Evolutionary conservation across 2,113 vertebrate genomes (phyloP).

Genomic region (Esox niger): DNA sequence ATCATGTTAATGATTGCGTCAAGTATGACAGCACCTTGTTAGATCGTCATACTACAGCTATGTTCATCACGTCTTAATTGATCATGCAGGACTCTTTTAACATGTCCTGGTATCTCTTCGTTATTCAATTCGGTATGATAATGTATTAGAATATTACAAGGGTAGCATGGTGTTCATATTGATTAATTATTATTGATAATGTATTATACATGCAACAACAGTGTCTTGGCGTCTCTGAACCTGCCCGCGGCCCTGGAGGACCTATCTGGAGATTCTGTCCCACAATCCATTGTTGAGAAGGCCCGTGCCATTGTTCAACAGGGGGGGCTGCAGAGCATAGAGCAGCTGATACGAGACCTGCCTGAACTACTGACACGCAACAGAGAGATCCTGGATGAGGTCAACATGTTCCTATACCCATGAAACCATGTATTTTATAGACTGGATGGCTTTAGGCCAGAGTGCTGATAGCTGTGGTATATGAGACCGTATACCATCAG

Average conservation of each 20-base stretch:
- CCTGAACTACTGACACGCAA: constrained; percentile 94
- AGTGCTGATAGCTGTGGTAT: too few relatives aligned
- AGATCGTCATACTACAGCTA: background rate
- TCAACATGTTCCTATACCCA: constrained; percentile 34
- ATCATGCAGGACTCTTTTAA: too few relatives aligned
- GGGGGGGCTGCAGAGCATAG: constrained; percentile 91
- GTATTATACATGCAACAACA: constrained; percentile 40
- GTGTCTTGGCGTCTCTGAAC: constrained; percentile 94
- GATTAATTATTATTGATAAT: background rate
- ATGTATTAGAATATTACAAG: too few relatives aligned
- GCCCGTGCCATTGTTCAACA: constrained; percentile 84
- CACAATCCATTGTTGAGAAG: constrained; percentile 93
- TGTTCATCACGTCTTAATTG: too few relatives aligned
- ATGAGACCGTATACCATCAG: too few relatives aligned
- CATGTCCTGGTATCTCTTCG: too few relatives aligned
- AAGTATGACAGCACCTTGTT: too few relatives aligned
- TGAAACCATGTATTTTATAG: background rate
- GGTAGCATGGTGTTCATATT: too few relatives aligned
- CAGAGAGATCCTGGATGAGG: constrained; percentile 94
- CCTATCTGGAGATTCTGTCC: constrained; percentile 91
- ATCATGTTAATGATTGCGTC: too few relatives aligned
- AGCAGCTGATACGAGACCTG: constrained; percentile 92
- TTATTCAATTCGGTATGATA: too few relatives aligned
- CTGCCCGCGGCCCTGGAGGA: constrained; percentile 97
- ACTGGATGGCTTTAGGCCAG: too few relatives aligned